These are phyloP conservation scores for Mya arenaria DNA, from an alignment of 1,140 invertebrate species.

Conservation along the genomic window DNA sequence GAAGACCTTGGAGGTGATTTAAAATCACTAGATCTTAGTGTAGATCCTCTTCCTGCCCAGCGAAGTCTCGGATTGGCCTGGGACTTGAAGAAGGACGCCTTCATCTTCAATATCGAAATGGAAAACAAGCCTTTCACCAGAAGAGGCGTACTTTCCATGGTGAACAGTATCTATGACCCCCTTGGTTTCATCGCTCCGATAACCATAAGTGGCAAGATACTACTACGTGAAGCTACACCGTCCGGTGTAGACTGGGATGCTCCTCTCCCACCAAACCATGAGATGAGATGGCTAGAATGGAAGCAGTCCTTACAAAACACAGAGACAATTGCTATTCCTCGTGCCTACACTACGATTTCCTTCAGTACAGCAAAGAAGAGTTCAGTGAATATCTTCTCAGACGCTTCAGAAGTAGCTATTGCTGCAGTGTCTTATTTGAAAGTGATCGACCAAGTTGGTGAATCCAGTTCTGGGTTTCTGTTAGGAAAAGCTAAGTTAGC, in stretches of 20 bases:
- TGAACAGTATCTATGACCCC: constrained; percentile 31
- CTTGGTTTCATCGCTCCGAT: constrained; percentile 18
- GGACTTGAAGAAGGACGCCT: constrained; percentile 45
- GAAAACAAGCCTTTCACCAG: constrained; percentile 43
- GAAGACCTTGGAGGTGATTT: constrained; percentile 53
- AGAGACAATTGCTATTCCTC: constrained; percentile 13
- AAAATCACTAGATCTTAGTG: constrained; percentile 43
- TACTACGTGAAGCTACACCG: not conserved
- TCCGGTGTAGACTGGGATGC: constrained; percentile 13
- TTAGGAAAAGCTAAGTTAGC: constrained; percentile 61
- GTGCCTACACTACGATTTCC: constrained; percentile 16
- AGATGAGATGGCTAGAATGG: not conserved
- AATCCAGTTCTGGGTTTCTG: constrained; percentile 9
- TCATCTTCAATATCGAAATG: constrained; percentile 30
- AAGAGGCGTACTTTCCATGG: constrained; percentile 11
- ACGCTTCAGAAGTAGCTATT: constrained; percentile 55
- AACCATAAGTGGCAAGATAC: not conserved
- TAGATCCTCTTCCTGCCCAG: constrained; percentile 43
- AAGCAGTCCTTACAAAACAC: not conserved
- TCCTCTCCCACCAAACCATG: constrained; percentile 3
- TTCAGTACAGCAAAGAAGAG: not conserved
- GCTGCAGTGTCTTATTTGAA: constrained; percentile 36
- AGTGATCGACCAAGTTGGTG: not conserved
- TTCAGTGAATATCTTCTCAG: constrained; percentile 48
- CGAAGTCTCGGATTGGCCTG: constrained; percentile 49